A percentile compares a stretch with the other conserved stretches of the same genome.
Evolutionary conservation across 2,888 invertebrate species (phyloP).

Genomic region (Prosapia bicincta): DNA sequence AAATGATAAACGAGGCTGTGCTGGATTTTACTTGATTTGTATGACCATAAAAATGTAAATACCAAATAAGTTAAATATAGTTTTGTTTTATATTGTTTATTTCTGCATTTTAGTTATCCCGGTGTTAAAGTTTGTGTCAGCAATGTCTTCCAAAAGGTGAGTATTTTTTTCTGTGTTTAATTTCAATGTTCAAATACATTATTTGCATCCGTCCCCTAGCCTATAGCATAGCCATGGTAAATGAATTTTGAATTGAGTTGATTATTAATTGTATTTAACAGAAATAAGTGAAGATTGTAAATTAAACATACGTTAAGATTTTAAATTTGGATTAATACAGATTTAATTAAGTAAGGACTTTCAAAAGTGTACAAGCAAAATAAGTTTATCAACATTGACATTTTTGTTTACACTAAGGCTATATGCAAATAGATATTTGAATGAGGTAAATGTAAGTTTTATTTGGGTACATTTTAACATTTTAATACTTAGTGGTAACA

Average conservation of each 20-base stretch:
- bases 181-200: too few relatives aligned
- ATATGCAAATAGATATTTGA: too few relatives aligned
- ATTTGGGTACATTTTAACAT: too few relatives aligned
- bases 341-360: too few relatives aligned
- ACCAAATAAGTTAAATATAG: constrained; percentile 3
- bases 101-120: constrained; percentile 23
- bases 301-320: too few relatives aligned
- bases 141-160: constrained; percentile 31
- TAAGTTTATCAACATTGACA: too few relatives aligned
- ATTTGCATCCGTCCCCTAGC: neutral
- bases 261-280: neutral
- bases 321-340: too few relatives aligned
- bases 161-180: neutral
- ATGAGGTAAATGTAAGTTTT: too few relatives aligned
- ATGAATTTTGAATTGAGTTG: neutral
- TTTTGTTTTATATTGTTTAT: constrained; percentile 26
- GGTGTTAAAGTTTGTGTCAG: neutral
- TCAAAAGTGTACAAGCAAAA: too few relatives aligned
- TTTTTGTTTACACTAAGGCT: too few relatives aligned
- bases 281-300: too few relatives aligned
- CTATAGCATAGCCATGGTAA: neutral
- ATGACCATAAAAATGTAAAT: constrained; percentile 25
- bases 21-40: constrained; percentile 8
- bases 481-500: too few relatives aligned
- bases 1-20: neutral